Base-by-base conservation (phyloP, 2,113 vertebrate species). In the Apodemus sylvaticus region DNA sequence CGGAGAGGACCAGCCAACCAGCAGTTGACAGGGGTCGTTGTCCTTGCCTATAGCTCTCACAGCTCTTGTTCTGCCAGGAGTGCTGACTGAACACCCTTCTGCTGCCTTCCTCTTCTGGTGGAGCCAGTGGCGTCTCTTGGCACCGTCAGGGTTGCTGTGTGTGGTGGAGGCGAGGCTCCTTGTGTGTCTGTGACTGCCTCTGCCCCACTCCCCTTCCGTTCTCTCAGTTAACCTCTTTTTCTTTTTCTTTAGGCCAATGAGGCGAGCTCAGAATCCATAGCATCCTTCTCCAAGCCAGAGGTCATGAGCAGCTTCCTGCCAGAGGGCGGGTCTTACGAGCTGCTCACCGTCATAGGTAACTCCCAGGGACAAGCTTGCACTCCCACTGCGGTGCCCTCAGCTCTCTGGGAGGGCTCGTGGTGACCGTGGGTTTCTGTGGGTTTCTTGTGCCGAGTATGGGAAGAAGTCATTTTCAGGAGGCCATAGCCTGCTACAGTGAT, bases 201-300 rank as follows among this genome's bases (percentile, higher is more conserved):
- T 26, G 11, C n/a, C 51, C n/a, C 5, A 66, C 26, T 68, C 86
- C 36, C 64, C 31, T 88, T 53, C 64, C 13, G n/a, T 24, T 92
- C 92, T 93, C 89, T 94, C 66, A 94, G n/a, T n/a, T 98, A 92
- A 96, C 70, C 94, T 95, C 16, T 77, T 97, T 93, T 26, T 86
- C 94, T 94, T 94, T 98, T 82, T 53, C 70, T 95, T 91, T 98
- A 99, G 99, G 98, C 99, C 98, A 99, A 99, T 99, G 99, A 99
- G 97, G 99, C 99, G 64, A 99, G 99, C 98, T 98, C 98, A 95
- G 99, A 99, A 98, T 99, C 99, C 93, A 98, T 99, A 99, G 99
- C 98, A 91, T 98, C 99, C 79, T 98, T 99, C 98, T 99, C 99
- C 34, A 98, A 97, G 93, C 98, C 98, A 98, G 99, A 99, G 98